Conservation (phyloP, 2,888 invertebrate genomes). For the Rotaria socialis region DNA sequence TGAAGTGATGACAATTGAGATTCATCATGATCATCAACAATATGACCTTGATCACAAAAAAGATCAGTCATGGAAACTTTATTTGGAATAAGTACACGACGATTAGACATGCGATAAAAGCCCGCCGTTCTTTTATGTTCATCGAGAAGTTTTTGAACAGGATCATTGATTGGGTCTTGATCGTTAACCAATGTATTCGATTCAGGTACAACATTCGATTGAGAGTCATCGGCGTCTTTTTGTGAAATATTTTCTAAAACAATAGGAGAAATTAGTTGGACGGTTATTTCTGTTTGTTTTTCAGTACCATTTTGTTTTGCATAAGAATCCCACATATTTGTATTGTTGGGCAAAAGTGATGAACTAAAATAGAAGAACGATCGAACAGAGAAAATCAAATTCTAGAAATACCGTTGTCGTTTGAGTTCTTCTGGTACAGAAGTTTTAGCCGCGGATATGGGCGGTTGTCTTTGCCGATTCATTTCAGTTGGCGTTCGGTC, state of each 20-base stretch:
- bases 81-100: background rate
- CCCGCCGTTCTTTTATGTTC: background rate
- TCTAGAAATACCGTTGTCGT: background rate
- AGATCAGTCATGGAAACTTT: background rate
- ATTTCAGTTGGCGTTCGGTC: no score
- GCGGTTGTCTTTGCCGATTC: background rate
- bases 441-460: no score
- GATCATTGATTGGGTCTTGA: background rate
- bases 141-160: background rate
- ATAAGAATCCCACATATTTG: background rate
- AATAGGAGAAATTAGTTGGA: background rate
- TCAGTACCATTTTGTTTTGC: background rate
- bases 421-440: no score
- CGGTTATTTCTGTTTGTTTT: background rate
- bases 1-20: background rate
- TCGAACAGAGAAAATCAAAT: no score
- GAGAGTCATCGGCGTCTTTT: background rate
- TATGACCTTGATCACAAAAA: background rate
- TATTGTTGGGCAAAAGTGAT: background rate
- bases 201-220: background rate
- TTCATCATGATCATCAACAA: background rate
- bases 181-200: background rate
- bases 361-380: background rate
- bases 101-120: constrained; percentile 21
- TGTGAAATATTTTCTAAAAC: background rate